Evolutionary conservation across 1,140 invertebrate species (phyloP).

Genomic region (Aculops lycopersici): DNA sequence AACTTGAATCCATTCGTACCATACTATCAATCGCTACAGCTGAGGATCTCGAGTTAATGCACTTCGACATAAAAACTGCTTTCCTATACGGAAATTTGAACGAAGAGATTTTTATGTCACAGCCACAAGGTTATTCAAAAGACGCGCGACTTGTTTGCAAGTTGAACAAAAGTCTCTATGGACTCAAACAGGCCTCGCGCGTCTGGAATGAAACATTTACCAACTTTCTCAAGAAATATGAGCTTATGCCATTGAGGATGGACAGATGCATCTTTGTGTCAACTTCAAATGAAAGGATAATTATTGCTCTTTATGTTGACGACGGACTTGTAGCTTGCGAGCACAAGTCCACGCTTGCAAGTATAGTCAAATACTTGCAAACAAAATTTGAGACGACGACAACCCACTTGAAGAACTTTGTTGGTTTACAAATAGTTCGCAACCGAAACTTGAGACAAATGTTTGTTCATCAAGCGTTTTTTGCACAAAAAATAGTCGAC

Average conservation of each 20-base stretch:
- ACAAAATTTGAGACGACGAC: slow-evolving; percentile 11
- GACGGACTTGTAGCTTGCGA: slow-evolving; percentile 16
- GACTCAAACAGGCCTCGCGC: slow-evolving; percentile 10
- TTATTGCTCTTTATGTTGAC: slow-evolving; percentile 19
- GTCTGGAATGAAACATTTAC: slow-evolving; percentile 11
- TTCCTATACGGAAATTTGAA: slow-evolving; percentile 17
- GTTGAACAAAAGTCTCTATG: slow-evolving; percentile 10
- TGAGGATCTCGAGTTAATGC: slow-evolving; percentile 1
- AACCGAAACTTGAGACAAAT: slow-evolving; percentile 5
- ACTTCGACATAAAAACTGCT: slow-evolving; percentile 14
- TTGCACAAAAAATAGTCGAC: no score
- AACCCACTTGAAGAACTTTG: background rate
- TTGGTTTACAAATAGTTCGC: slow-evolving; percentile 1
- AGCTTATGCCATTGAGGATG: background rate
- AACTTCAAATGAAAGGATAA: slow-evolving; percentile 3
- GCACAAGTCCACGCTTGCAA: background rate
- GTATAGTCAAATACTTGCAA: background rate
- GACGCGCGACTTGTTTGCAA: slow-evolving; percentile 11
- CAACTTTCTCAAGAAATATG: slow-evolving; percentile 1
- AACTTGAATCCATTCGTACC: background rate
- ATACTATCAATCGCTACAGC: slow-evolving; percentile 1
- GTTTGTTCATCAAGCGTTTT: no score
- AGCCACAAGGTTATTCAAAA: slow-evolving; percentile 16
- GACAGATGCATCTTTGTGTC: slow-evolving; percentile 4
- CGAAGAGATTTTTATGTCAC: slow-evolving; percentile 17